Conservation (phyloP, 2,888 invertebrate genomes). For the Lycocerus yunnanus region DNA sequence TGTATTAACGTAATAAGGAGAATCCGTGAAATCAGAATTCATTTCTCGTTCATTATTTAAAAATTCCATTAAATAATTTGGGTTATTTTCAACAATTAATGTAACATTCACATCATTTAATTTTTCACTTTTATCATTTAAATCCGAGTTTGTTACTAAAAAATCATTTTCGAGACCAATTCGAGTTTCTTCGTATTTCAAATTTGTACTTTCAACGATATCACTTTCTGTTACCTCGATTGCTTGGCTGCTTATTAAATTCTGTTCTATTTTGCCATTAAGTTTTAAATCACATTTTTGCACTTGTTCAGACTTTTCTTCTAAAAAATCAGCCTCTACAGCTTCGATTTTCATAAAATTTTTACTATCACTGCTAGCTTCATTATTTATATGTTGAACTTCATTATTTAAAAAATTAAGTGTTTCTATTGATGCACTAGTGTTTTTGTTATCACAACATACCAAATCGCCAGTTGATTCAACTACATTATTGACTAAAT, state of each 20-base stretch:
- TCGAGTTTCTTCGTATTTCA: background rate
- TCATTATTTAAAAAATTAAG: background rate
- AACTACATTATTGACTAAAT: background rate
- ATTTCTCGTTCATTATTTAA: constrained; percentile 29
- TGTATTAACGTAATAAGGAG: background rate
- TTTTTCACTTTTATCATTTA: constrained; percentile 7
- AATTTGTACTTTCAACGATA: background rate
- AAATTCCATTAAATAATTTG: constrained; percentile 31
- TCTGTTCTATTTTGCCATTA: background rate
- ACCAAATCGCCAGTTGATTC: background rate
- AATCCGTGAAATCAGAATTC: background rate
- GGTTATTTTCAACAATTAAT: constrained; percentile 5
- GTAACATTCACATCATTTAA: background rate
- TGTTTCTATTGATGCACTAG: background rate
- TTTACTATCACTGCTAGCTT: background rate
- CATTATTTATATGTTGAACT: background rate
- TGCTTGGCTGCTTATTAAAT: background rate
- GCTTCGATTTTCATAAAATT: background rate
- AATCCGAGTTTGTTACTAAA: background rate
- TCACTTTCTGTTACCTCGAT: background rate
- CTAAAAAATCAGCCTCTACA: background rate
- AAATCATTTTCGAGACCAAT: background rate
- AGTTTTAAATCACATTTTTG: background rate
- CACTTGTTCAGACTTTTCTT: background rate
- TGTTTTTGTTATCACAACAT: background rate